Evolutionary conservation across 92 coral and sea anemone species (phyloP).

Genomic region (Zoanthus solanderi): DNA sequence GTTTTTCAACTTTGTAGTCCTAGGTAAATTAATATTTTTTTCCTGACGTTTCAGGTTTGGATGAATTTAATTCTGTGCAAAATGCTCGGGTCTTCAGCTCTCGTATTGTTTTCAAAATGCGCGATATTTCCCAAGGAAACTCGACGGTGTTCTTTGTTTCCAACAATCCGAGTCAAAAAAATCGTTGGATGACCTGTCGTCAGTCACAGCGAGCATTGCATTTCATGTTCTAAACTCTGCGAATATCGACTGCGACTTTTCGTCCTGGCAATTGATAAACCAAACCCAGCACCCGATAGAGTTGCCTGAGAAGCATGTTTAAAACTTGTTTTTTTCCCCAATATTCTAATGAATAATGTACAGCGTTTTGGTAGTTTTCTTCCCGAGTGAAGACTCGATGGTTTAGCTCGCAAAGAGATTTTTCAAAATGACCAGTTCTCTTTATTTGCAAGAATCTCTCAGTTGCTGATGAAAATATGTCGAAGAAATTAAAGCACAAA

Average conservation of each 20-base stretch:
- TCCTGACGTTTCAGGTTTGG: not conserved
- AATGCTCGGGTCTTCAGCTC: not conserved
- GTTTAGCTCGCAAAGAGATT: not conserved
- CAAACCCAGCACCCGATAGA: not conserved
- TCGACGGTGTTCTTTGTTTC: not conserved
- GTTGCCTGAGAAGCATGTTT: conserved; percentile 4
- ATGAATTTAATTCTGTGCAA: not conserved
- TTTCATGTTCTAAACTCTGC: not conserved
- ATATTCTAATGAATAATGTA: conserved; percentile 15
- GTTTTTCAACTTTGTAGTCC: not conserved
- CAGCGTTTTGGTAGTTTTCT: conserved; percentile 18
- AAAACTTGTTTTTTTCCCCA: conserved; percentile 2
- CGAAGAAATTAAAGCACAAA: not conserved
- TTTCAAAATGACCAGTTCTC: not conserved
- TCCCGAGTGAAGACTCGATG: not conserved
- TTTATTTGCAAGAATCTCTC: not conserved
- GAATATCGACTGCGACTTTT: not conserved
- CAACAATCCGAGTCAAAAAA: not conserved
- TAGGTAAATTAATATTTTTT: not conserved
- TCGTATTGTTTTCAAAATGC: not conserved
- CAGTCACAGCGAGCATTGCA: not conserved
- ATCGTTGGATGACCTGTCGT: not conserved
- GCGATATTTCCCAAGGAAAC: not conserved
- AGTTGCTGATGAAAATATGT: not conserved
- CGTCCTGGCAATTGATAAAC: not conserved